Conservation (phyloP, 2,888 invertebrate species). For the Trimorus sp. region DNA sequence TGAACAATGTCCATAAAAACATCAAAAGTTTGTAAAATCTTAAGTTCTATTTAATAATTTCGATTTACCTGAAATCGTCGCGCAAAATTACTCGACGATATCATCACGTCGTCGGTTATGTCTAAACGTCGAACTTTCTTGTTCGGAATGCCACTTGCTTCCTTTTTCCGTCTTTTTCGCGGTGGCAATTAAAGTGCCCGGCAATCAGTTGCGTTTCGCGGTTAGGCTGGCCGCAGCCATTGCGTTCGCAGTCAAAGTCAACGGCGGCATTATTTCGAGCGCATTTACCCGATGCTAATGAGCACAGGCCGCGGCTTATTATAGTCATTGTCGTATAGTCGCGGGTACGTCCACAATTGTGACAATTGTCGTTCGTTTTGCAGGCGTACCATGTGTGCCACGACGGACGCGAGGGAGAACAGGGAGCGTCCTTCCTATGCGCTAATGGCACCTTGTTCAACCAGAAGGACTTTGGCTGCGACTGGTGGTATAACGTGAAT, state of each 20-base stretch:
- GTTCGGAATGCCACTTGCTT: constrained; percentile 67
- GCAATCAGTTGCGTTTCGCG: constrained; percentile 37
- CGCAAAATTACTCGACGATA: too few relatives aligned
- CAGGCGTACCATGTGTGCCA: constrained; percentile 94
- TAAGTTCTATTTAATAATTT: too few relatives aligned
- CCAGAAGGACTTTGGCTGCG: constrained; percentile 92
- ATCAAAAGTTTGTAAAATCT: too few relatives aligned
- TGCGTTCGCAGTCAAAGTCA: constrained; percentile 45
- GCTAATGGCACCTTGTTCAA: constrained; percentile 94
- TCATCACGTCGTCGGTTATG: too few relatives aligned
- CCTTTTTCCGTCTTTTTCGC: constrained; percentile 62
- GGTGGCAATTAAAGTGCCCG: constrained; percentile 46
- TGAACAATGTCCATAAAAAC: too few relatives aligned
- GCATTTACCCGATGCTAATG: constrained; percentile 22
- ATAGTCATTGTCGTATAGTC: constrained; percentile 11
- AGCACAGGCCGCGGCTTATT: background rate
- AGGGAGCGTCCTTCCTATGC: constrained; percentile 92
- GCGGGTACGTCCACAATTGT: constrained; percentile 9
- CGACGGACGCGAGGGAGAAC: constrained; percentile 92
- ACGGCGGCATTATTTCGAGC: constrained; percentile 25
- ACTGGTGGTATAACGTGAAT: constrained; percentile 96
- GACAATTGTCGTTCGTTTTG: constrained; percentile 52
- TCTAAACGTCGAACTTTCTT: constrained; percentile 65
- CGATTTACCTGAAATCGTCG: too few relatives aligned
- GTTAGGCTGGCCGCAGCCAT: constrained; percentile 31